A percentile compares a stretch with the other conserved stretches of the same genome.
phyloP scores from a whole-genome alignment of 2,797 vertebrate species.

The Eulemur mongoz region DNA sequence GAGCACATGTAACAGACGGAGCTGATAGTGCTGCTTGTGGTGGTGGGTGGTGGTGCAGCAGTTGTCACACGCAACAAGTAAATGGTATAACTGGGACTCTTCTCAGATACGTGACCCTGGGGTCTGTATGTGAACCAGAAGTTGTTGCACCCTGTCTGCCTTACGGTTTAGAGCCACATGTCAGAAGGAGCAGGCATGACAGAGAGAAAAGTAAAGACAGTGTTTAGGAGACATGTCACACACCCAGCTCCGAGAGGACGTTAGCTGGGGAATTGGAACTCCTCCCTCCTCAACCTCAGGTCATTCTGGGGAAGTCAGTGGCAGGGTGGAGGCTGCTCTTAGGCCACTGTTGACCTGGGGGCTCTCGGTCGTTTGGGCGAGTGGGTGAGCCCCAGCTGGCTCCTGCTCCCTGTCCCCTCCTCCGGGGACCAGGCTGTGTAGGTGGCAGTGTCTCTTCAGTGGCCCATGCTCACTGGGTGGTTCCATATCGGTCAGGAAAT shows the following conservation, averaged over 20 bases:
- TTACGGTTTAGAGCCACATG: neutral
- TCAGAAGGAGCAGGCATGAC: neutral
- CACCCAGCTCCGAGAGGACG: too few species aligned
- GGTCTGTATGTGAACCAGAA: neutral
- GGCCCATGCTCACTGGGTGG: neutral
- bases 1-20: neutral
- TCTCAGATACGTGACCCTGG: neutral
- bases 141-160: neutral
- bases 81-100: neutral
- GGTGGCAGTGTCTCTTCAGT: neutral
- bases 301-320: neutral
- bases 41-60: accelerated
- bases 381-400: neutral
- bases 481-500: neutral
- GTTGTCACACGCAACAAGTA: neutral
- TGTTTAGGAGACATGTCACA: neutral
- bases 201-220: neutral
- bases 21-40: neutral
- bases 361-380: neutral
- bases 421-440: neutral
- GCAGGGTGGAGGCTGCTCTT: neutral
- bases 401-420: too few species aligned
- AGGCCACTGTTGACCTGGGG: neutral
- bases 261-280: neutral
- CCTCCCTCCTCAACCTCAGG: neutral